These are phyloP conservation scores for Itoplectis maculator DNA, from an alignment of 2,888 invertebrate species.

Conservation along the genomic window DNA sequence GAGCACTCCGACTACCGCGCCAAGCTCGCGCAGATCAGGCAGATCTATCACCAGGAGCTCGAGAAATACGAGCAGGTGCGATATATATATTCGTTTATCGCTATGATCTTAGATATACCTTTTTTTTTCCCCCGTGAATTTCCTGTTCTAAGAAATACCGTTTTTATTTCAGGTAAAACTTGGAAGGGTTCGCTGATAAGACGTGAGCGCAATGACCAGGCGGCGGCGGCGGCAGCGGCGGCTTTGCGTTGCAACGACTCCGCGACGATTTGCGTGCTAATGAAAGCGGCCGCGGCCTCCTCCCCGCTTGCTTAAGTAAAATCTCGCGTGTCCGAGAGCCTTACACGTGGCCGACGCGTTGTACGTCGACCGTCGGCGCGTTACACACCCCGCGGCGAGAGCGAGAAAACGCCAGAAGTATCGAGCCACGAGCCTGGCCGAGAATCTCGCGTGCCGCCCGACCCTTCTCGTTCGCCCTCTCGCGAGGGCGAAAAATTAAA, in stretches of 20 bases:
- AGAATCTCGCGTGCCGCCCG: slow-evolving; percentile 35
- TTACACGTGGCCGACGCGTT: slow-evolving; percentile 1
- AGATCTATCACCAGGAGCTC: slow-evolving; percentile 99
- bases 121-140: slow-evolving; percentile 3
- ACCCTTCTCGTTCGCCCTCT: slow-evolving; percentile 12
- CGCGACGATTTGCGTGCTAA: slow-evolving; percentile 79
- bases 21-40: slow-evolving; percentile 98
- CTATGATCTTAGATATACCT: neutral
- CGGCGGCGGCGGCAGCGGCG: too few relatives aligned
- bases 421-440: neutral
- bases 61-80: slow-evolving; percentile 99
- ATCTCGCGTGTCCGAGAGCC: slow-evolving; percentile 76
- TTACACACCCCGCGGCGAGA: neutral
- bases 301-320: slow-evolving; percentile 75
- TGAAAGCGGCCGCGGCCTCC: slow-evolving; percentile 74
- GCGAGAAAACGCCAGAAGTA: neutral
- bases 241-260: slow-evolving; percentile 42
- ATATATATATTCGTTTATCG: slow-evolving; percentile 48
- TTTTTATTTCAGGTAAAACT: slow-evolving; percentile 17
- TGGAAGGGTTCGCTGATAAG: slow-evolving; percentile 57
- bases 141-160: neutral
- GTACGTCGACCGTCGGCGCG: slow-evolving; percentile 1
- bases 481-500: neutral
- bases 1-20: slow-evolving; percentile 99
- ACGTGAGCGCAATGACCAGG: slow-evolving; percentile 47